Evolutionary conservation across 2,113 vertebrate species (phyloP).

Genomic region (Rafetus swinhoei): DNA sequence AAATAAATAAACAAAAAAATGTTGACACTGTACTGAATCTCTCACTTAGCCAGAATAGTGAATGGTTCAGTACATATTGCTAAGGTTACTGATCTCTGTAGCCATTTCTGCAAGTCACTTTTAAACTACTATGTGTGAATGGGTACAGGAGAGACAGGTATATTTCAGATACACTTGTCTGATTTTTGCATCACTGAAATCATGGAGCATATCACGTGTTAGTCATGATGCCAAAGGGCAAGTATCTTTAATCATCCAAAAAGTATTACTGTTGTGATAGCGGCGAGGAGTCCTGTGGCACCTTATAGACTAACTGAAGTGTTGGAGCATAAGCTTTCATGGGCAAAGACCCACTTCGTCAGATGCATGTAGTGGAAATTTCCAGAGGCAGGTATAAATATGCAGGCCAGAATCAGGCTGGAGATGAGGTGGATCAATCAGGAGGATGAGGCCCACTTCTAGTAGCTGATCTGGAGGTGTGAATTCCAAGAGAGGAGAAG

Average conservation of each 20-base stretch:
- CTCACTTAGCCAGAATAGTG: background rate
- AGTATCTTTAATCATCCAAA: background rate
- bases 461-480: too few relatives aligned
- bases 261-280: background rate
- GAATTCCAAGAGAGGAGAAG: too few relatives aligned
- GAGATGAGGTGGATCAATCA: too few relatives aligned
- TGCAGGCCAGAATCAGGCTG: too few relatives aligned
- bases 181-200: background rate
- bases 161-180: background rate
- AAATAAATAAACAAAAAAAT: background rate
- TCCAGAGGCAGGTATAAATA: too few relatives aligned
- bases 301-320: too few relatives aligned
- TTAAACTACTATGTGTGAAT: background rate
- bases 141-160: background rate
- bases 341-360: too few relatives aligned
- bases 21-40: background rate
- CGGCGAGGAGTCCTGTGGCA: too few relatives aligned
- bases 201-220: background rate
- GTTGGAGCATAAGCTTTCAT: too few relatives aligned
- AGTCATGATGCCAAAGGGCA: background rate
- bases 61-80: background rate
- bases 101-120: background rate
- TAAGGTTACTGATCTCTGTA: background rate
- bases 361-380: too few relatives aligned
- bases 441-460: too few relatives aligned